Evolutionary conservation across 2,888 invertebrate species (phyloP), one percentile per base, ranked within the genome.

Genomic region (Patella pellucida): DNA sequence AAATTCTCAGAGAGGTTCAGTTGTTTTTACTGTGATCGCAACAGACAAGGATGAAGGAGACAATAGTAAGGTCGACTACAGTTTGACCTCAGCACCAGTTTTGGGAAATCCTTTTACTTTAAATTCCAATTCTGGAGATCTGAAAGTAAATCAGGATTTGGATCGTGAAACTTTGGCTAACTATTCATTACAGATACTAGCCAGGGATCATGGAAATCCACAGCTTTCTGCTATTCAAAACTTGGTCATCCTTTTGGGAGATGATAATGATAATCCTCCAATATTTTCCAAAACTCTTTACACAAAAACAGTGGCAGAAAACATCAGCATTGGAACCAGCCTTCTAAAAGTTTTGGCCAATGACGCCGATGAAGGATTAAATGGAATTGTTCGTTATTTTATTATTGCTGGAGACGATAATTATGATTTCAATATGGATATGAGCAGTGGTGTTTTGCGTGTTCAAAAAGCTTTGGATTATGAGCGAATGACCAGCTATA

Each of bases 401-500:
- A 97, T 98, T 83, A 94, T 95, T 52, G 93, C 94, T 50, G 98
- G 97, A 7, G 97, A 97, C 91, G 94, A 83, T 69, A 85, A 85
- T 69, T 77, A 80, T n/a, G 87, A 88, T 79, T 90, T 91, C 78
- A 82, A 81, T 67, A 75, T 90, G 27, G 88, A 89, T 81, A 97
- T 97, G 92, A 96, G 97, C 89, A 95, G 95, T 11, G 98, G 98
- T 0, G 94, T 96, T 67, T 94, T 98, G 19, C 93, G 97, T 78
- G 96, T 98, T 7, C 96, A 96, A 52, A 97, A 97, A 92, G 96
- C 96, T 90, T 93, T 98, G 41, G 97, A 98, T 92, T 98, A 95
- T 91, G 98, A 98, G 92, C 93, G 97, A 54, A 95, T 96, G 89
- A 94, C 95, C 68, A 94, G 95, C 50, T 98, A 98, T 89, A 92